Base-by-base conservation (phyloP, 1,140 invertebrate genomes). In the Eumeta japonica region DNA sequence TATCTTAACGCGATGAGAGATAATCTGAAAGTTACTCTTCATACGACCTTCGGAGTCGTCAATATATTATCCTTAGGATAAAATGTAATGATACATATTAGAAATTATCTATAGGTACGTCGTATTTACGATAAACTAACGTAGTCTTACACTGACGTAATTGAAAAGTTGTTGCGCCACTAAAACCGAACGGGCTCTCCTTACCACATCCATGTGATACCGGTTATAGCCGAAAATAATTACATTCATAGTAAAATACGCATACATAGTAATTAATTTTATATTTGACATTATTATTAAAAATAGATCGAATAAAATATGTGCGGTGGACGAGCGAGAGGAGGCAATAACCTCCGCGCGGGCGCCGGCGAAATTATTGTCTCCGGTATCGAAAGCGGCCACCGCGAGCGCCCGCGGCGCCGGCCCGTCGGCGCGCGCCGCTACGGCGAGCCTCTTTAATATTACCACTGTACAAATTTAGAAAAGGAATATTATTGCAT, bases 271-370 rank as follows among this genome's bases (percentile, higher is more conserved):
- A 68, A 57, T 71, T 73, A 65, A 73, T 57, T 61, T 68, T 70
- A 74, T 73, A 73, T 73, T 70, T 73, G 65, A 73, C 66, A 67
- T 70, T 68, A 70, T 66, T 73, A 73, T 73, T 73, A 67, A 73
- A 70, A 73, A 71, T 73, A 68, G 64, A 65, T 62, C 64, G 65
- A 73, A 73, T 73, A 67, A 68, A 73, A 67, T 73, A 73, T 73
- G 64, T 73, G 68, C 61, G 61, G 66, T 70, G 64, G 66, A 70
- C 68, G 64, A 68, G 66, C 68, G 66, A 61, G 66, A 61, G 55
- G 58, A 62, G 63, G 63, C 57, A 61, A 54, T 58, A 55, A 52
- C 55, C 54, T 54, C 50, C 52, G 57, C 48, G 52, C 39, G 46
- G 52, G 49, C 44, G 50, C 50, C 43, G 39, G 48, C 46, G 52